Evolutionary conservation across 2,113 vertebrate species (phyloP), one percentile per base, ranked within the genome.

Genomic region (Oreotragus oreotragus): DNA sequence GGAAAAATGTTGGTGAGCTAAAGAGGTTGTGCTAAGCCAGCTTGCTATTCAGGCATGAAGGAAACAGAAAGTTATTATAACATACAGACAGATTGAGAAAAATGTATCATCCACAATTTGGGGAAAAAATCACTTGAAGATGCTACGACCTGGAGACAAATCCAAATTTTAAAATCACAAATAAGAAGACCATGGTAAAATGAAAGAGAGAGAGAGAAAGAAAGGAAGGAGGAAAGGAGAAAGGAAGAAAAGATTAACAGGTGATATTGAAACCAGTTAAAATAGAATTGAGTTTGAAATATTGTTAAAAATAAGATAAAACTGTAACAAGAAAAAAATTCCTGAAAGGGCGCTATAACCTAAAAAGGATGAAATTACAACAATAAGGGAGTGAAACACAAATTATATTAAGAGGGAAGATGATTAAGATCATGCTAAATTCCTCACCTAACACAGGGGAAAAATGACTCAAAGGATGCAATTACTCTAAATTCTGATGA

Each of bases 41-140:
- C 17, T 17, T 94, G 80, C 57, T 49, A 66, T 79, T 95, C 57
- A 96, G 16, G 47, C 21, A n/a, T 80, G 77, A 96, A 96, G 19
- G 55, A 94, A 94, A 96, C 30, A 92, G 58, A 94, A 92, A 92
- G 36, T 96, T 94, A 92, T 83, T 33, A 88, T 66, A 70, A 94
- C 89, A 86, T 93, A 36, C 27, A 60, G 43, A 45, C 51, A 93
- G 60, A 55, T 9, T 96, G 47, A 93, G 43, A 55, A 94, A 96
- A 91, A 91, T 28, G 3, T 81, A 62, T 64, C 60, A 94, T 57
- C n/a, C 27, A 70, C 15, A 79, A 15, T 90, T 49, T 49, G 83
- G 28, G 53, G 36, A 64, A 66, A 84, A 49, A 80, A 27, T 19
- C 53, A 81, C 30, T 60, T 94, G 43, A 90, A 90, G n/a, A 62